Base-by-base conservation (phyloP, 2,888 invertebrate genomes). In the Dexiosoma caninum region DNA sequence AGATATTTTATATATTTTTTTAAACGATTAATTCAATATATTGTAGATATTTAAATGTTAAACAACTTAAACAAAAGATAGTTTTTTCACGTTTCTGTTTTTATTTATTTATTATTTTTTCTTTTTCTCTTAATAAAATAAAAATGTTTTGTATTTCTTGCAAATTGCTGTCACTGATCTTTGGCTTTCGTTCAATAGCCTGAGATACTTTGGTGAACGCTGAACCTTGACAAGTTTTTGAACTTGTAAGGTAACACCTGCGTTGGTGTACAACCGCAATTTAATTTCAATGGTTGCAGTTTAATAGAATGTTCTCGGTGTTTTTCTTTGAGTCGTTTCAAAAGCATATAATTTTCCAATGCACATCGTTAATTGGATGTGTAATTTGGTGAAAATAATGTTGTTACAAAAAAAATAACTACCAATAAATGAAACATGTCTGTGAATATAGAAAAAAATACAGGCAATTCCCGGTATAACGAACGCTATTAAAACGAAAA, bases 161-260 rank as follows among this genome's bases (percentile, higher is more conserved):
- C 64, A 14, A 37, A 10, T n/a, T 19, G 21, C 21, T 44, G 55
- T 44, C 55, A 42, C 10, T 30, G 66, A 30, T 42, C 10, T 55
- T 2, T 19, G 9, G 9, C 21, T 21, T n/a, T n/a, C n/a, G n/a
- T 10, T 7, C 27, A 30, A 19, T 14, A n/a, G 21, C 6, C 32
- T 44, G 2, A 0, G 2, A 2, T 40, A 27, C 16, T 40, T 70
- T 16, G 37, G 7, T 19, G 32, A 42, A 42, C 51, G 14, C 9
- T 71, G 49, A 71, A 51, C 21, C 32, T 51, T 40, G 1, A 14
- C 51, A 51, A 14, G 40, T 60, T 40, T 37, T 40, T 60, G 30
- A 60, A 42, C 40, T 51, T 60, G 49, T 32, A 51, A 60, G 35
- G 4, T 6, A 12, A 23, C 67, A 55, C 44, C 55, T 44, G 67